Evolutionary conservation across 2,888 invertebrate genomes (phyloP).

Genomic region (Deilephila porcellus): DNA sequence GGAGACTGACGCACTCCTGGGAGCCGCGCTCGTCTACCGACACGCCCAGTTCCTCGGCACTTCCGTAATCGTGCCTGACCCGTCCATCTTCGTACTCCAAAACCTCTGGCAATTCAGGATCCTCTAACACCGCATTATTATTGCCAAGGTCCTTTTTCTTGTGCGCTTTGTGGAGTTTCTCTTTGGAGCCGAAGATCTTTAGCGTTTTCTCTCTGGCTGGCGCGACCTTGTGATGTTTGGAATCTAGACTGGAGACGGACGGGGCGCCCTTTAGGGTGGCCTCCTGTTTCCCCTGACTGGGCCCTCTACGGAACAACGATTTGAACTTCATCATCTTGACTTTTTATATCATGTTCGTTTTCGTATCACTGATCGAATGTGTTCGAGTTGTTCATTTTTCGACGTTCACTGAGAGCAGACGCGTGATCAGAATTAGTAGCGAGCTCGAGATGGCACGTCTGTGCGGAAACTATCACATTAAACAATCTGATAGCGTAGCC

Average conservation of each 20-base stretch:
- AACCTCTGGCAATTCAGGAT: conserved; percentile 74
- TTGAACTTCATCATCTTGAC: conserved; percentile 95
- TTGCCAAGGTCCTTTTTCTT: conserved; percentile 79
- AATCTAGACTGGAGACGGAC: conserved; percentile 87
- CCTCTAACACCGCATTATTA: conserved; percentile 80
- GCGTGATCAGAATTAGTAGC: conserved; percentile 56
- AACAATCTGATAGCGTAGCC: conserved; percentile 37
- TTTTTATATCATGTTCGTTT: conserved; percentile 61
- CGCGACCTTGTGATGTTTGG: conserved; percentile 84
- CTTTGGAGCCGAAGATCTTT: conserved; percentile 83
- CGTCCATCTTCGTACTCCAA: conserved; percentile 72
- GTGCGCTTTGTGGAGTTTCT: conserved; percentile 80
- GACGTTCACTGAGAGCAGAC: conserved; percentile 38
- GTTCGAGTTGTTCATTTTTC: conserved; percentile 48
- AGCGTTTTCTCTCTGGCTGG: conserved; percentile 75
- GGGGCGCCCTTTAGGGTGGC: conserved; percentile 85
- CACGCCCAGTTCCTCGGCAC: conserved; percentile 75
- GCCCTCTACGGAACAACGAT: conserved; percentile 96
- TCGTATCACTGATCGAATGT: conserved; percentile 74
- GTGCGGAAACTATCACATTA: conserved; percentile 40
- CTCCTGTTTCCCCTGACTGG: conserved; percentile 85
- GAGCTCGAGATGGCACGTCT: conserved; percentile 35
- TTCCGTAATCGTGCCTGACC: conserved; percentile 71
- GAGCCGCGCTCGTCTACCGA: conserved; percentile 76
- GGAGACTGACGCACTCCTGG: conserved; percentile 80